Evolutionary conservation across 2,797 vertebrate species (phyloP), one percentile per base, ranked within the genome.

Genomic region (Channa striata): DNA sequence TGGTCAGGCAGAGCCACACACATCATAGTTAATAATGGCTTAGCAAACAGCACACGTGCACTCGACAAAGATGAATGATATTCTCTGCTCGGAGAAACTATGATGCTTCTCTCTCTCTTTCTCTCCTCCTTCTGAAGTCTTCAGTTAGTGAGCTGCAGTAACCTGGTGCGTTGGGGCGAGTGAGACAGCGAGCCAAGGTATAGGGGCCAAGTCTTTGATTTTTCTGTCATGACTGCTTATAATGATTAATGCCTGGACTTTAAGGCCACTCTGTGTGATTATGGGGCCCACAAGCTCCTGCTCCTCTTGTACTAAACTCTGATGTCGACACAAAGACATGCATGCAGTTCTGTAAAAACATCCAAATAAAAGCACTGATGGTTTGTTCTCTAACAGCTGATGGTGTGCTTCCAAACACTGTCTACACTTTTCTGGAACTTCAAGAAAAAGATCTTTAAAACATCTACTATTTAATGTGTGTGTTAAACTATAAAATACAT

Each of bases 211-310:
- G 54, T 42, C 86, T 94, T 93, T 93, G 92, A 93, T 93, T 94
- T 93, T 92, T 71, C 88, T 93, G 93, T 92, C 93, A 93, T 53
- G 71, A 79, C 80, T 91, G 87, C 88, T 93, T 93, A 93, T 92
- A 89, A 92, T 93, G 93, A 95, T 94, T 93, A 93, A 94, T 95
- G 92, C 61, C 80, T 80, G 37, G 84, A 91, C 86, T 90, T 86
- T 82, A 83, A 83, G 82, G 87, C 87, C 86, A 91, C 88, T 93
- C 79, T 80, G 68, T 88, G 84, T 90, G 85, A 93, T 92, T 91
- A 93, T 86, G 81, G 82, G 80, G 73, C 77, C 85, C 82, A 65
- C 59, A 72, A 80, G 73, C 87, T 88, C 73, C 50, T 23, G 14
- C 50, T 52, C 16, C 33, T 77, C 62, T 54, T 50, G 61, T 58